phyloP scores from a whole-genome alignment of 2,113 vertebrate genomes.

The Crotalus horridus region DNA sequence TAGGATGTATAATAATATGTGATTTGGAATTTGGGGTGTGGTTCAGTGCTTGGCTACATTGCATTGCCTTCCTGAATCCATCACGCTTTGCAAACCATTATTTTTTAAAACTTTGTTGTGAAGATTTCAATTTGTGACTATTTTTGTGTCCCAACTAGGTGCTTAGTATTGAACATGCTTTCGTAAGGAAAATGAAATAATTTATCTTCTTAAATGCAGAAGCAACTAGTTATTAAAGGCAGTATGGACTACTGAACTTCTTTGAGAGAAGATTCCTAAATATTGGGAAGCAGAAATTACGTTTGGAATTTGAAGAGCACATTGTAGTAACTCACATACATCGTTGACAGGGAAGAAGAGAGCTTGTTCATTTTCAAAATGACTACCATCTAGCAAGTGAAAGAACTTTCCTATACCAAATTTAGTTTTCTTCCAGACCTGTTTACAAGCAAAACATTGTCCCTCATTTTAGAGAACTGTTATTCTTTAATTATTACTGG shows the following conservation, averaged over 20 bases:
- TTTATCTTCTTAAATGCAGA: neutral
- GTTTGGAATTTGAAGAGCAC: neutral
- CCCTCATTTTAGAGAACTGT: neutral
- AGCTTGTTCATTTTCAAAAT: neutral
- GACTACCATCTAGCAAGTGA: neutral
- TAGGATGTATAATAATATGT: no score
- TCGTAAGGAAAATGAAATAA: conserved; percentile 8
- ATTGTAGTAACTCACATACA: neutral
- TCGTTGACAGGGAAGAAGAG: neutral
- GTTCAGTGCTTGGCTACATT: no score
- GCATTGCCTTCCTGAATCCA: no score
- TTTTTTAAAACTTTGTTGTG: no score
- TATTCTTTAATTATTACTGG: neutral
- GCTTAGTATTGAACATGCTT: conserved; percentile 7
- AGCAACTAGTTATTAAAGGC: neutral
- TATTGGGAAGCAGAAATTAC: neutral
- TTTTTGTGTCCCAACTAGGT: neutral
- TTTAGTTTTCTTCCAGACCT: neutral
- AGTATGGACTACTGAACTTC: neutral
- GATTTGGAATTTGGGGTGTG: no score
- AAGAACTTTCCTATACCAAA: neutral
- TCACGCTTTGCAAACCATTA: no score
- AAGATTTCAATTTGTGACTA: no score
- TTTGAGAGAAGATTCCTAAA: neutral
- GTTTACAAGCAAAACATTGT: neutral